Evolutionary conservation across 2,113 vertebrate species (phyloP).

Genomic region (Etheostoma spectabile): DNA sequence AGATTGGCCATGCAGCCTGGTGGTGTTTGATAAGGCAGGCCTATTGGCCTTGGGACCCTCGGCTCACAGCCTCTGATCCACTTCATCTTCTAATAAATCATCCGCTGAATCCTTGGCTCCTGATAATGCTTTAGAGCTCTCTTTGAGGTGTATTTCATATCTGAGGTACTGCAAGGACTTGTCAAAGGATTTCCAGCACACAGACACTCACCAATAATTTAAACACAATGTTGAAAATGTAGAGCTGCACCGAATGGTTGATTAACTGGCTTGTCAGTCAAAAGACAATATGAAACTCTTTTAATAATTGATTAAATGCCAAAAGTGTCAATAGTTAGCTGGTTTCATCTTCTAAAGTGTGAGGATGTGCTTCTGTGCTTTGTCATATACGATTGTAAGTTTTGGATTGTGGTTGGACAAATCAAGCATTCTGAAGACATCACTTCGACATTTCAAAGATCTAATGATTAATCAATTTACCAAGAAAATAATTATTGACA

Average conservation of each 20-base stretch:
- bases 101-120: slow-evolving; percentile 54
- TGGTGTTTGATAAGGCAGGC: slow-evolving; percentile 74
- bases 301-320: background rate
- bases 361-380: background rate
- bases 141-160: slow-evolving; percentile 56
- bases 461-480: background rate
- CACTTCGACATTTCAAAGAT: background rate
- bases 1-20: slow-evolving; percentile 74
- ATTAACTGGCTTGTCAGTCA: background rate
- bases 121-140: slow-evolving; percentile 61
- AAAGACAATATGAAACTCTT: background rate
- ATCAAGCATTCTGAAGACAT: background rate
- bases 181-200: slow-evolving; percentile 54
- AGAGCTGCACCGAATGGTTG: too few species aligned
- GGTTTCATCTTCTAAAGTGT: background rate
- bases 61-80: slow-evolving; percentile 69
- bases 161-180: slow-evolving; percentile 40
- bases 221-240: background rate
- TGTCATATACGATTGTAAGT: background rate
- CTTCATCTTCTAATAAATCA: slow-evolving; percentile 78
- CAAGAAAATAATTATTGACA: background rate
- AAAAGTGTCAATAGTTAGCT: background rate
- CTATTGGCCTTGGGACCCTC: slow-evolving; percentile 66
- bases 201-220: slow-evolving; percentile 20
- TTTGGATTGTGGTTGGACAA: background rate